Evolutionary conservation across 2,113 vertebrate genomes (phyloP).

Genomic region (Potamarius usumacintae): DNA sequence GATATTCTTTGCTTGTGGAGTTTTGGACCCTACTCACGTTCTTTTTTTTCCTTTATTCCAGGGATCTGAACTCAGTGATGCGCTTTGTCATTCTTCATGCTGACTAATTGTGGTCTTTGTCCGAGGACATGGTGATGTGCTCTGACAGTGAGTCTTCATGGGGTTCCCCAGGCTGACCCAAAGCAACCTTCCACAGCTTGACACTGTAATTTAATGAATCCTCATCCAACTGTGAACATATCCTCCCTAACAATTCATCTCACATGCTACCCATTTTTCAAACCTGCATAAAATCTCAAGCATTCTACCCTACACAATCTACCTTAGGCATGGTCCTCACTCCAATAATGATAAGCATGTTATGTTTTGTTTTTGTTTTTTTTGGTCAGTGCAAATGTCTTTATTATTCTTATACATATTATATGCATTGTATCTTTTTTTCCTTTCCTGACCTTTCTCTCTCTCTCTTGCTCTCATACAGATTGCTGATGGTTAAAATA

Average conservation of each 20-base stretch:
- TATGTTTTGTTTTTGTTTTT: neutral
- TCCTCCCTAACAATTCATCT: neutral
- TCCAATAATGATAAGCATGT: neutral
- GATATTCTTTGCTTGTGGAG: neutral
- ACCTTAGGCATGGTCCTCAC: neutral
- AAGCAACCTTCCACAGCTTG: slow-evolving; percentile 26
- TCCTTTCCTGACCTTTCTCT: slow-evolving; percentile 47
- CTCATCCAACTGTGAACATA: slow-evolving; percentile 23
- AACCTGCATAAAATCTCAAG: neutral
- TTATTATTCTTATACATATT: neutral
- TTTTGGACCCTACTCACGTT: neutral
- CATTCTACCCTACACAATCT: neutral
- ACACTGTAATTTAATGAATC: slow-evolving; percentile 32
- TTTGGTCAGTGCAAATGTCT: neutral
- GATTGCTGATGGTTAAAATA: slow-evolving; percentile 67
- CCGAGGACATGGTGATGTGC: slow-evolving; percentile 38
- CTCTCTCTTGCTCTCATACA: slow-evolving; percentile 52
- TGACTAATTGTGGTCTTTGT: slow-evolving; percentile 41
- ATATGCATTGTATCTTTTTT: neutral
- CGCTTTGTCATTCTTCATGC: slow-evolving; percentile 35
- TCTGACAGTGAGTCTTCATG: slow-evolving; percentile 24
- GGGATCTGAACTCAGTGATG: neutral
- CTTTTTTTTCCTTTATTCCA: neutral
- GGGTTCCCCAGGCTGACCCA: slow-evolving; percentile 21
- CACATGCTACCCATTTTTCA: neutral